These are phyloP conservation scores for Entomobrya proxima DNA, from an alignment of 2,888 invertebrate genomes.

Conservation along the genomic window DNA sequence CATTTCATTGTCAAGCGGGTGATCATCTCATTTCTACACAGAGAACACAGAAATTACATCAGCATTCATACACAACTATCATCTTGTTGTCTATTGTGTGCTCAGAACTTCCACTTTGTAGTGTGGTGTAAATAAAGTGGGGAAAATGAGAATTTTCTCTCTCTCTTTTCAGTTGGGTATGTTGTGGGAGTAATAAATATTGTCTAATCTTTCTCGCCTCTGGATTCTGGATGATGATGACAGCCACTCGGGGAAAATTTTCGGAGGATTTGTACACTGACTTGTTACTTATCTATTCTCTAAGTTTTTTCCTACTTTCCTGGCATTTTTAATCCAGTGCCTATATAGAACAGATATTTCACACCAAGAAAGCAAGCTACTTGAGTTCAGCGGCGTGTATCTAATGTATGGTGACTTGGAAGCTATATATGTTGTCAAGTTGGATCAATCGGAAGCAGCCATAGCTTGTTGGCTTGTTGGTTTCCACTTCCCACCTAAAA, in stretches of 20 bases:
- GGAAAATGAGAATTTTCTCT: conserved; percentile 20
- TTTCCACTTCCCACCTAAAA: no score
- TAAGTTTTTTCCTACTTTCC: neutral
- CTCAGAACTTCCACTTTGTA: neutral
- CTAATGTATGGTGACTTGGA: no score
- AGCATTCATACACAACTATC: neutral
- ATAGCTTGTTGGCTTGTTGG: no score
- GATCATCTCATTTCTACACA: neutral
- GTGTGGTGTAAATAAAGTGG: neutral
- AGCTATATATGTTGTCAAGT: no score
- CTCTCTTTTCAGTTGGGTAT: neutral
- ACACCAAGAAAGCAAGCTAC: no score
- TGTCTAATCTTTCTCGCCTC: conserved; percentile 4
- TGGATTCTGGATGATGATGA: neutral
- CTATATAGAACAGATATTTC: no score
- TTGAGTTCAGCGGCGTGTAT: no score
- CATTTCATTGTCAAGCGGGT: neutral
- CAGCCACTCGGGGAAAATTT: conserved; percentile 23
- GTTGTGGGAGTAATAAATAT: conserved; percentile 22
- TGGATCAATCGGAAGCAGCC: no score
- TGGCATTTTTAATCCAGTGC: conserved; percentile 16
- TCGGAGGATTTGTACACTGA: no score
- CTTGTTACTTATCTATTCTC: neutral
- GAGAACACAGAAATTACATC: neutral
- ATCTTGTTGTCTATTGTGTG: neutral